These are phyloP conservation scores for Lagenorhynchus albirostris DNA, from an alignment of 2,113 vertebrate genomes.

Conservation along the genomic window DNA sequence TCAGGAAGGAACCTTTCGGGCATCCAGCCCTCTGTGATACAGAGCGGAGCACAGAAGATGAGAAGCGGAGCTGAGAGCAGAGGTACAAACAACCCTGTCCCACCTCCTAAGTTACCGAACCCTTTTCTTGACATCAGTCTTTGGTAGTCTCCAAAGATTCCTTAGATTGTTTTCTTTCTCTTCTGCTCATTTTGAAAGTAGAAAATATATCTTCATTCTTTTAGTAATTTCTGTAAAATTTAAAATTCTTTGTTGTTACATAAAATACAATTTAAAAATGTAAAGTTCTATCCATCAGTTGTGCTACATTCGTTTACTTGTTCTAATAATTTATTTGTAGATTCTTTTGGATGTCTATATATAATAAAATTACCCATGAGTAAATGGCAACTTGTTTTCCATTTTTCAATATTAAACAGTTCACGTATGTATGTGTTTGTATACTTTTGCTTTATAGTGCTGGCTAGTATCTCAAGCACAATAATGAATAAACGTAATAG, in stretches of 20 bases:
- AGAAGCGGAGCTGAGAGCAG: background rate
- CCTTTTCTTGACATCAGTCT: background rate
- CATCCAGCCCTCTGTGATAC: background rate
- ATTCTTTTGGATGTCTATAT: background rate
- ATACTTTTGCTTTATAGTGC: background rate
- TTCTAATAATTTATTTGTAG: background rate
- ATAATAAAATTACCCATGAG: background rate
- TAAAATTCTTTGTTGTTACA: background rate
- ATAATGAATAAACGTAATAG: background rate
- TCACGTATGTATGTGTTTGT: background rate
- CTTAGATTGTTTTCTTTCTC: background rate
- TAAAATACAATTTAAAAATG: background rate
- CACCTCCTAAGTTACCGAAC: background rate
- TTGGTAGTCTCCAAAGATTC: background rate
- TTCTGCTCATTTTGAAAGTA: background rate
- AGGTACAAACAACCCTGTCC: background rate
- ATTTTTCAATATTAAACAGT: background rate
- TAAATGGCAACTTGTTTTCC: background rate
- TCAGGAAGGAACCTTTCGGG: background rate
- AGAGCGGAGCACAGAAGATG: background rate
- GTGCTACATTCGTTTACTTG: background rate
- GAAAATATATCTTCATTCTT: background rate
- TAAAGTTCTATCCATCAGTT: background rate
- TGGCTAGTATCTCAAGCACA: background rate
- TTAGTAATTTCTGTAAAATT: background rate